Conservation (phyloP, 2,113 vertebrate species). For the Lathamus discolor region DNA sequence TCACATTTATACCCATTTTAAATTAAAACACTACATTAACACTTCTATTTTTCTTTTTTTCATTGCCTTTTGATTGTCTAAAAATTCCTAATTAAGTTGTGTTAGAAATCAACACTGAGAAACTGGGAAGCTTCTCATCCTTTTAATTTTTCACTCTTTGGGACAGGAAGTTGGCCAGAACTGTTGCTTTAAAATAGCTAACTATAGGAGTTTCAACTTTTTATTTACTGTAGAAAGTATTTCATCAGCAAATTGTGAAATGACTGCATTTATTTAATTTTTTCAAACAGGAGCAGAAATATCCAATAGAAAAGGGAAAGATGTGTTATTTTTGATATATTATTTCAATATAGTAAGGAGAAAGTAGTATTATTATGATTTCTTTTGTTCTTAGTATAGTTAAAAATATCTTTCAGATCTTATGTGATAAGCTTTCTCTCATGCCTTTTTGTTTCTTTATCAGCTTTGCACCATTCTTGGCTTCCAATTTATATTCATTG, state of each 20-base stretch:
- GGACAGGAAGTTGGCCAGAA: neutral
- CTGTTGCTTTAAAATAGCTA: neutral
- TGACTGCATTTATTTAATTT: neutral
- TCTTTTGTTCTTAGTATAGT: neutral
- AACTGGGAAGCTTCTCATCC: neutral
- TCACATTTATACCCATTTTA: neutral
- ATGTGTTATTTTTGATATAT: neutral
- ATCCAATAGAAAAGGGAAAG: neutral
- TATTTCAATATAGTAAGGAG: neutral
- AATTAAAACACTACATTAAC: neutral
- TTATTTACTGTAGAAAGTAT: constrained; percentile 6
- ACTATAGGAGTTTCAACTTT: neutral
- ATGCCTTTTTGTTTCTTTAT: neutral
- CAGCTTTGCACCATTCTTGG: neutral
- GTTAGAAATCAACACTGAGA: neutral
- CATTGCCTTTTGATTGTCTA: neutral
- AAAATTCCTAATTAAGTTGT: neutral
- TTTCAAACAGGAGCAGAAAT: neutral
- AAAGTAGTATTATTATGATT: neutral
- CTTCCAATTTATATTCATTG: neutral
- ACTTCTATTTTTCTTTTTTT: neutral
- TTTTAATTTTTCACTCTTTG: neutral
- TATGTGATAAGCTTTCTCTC: neutral
- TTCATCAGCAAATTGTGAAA: neutral
- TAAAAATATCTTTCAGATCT: neutral